Conservation (phyloP, 1,140 invertebrate genomes). For the Anagrus nilaparvatae region DNA sequence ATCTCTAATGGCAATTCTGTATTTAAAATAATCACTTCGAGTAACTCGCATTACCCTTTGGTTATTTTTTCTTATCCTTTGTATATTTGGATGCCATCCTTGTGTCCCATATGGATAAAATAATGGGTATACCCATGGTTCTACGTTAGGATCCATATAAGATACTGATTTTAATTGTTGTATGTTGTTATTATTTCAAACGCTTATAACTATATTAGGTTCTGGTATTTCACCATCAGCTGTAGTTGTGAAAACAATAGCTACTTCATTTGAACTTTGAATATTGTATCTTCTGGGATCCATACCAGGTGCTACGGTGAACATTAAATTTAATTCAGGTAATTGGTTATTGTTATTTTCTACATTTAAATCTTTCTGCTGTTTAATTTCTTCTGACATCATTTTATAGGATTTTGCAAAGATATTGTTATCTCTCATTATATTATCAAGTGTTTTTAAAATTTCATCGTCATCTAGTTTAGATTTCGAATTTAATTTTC, state of each 20-base stretch:
- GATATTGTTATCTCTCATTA: constrained; percentile 2
- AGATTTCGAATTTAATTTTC: constrained; percentile 10
- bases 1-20: constrained; percentile 11
- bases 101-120: background rate
- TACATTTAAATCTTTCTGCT: no score
- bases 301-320: no score
- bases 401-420: constrained; percentile 2
- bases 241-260: background rate
- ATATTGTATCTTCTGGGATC: no score
- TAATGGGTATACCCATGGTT: background rate
- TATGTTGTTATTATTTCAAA: background rate
- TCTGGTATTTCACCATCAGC: background rate
- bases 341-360: no score
- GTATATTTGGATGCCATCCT: constrained; percentile 7
- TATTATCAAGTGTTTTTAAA: background rate
- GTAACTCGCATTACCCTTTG: constrained; percentile 4
- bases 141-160: background rate
- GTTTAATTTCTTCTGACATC: constrained; percentile 1
- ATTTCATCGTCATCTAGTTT: constrained; percentile 2
- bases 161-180: background rate
- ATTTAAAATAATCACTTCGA: constrained; percentile 5
- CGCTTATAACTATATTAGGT: background rate
- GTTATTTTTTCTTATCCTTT: constrained; percentile 1
- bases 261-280: background rate
- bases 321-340: constrained; percentile 2